Evolutionary conservation across 2,113 vertebrate species (phyloP), one percentile per base, ranked within the genome.

Genomic region (Hippocampus zosterae): DNA sequence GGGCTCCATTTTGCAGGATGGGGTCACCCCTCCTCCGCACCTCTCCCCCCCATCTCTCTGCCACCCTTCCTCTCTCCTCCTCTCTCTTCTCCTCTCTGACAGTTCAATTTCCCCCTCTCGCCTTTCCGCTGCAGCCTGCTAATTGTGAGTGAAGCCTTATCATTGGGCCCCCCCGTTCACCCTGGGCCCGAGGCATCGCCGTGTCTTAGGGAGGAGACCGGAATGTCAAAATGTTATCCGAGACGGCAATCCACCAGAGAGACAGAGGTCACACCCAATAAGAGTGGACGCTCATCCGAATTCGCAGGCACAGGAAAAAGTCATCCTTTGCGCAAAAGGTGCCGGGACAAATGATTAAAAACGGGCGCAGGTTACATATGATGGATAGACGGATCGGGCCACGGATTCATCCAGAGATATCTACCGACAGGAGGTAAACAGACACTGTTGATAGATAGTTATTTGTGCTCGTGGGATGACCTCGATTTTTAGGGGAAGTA

Each of bases 111-210:
- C 96, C 95, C 95, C 95, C 94, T 93, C 95, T 95, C 94, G 95
- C 94, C 76, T 97, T 94, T 93, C 89, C 92, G 93, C 95, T 97
- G 94, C 95, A 93, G 95, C 93, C 94, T 95, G 93, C 94, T 97
- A 97, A 97, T 97, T 96, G 95, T 97, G 96, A 97, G 95, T 96
- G 95, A 97, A 97, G 95, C 95, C 94, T 97, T 97, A 95, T 97
- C 94, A 97, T 95, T 94, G 94, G 93, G 92, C 93, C 93, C 90
- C 90, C 88, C 87, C 84, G 76, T 82, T 82, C 86, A 70, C 81
- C 84, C 76, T 63, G 77, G 73, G 79, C 67, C 83, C 72, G n/a
- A 81, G 76, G 86, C 73, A 89, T 87, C 77, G 76, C 76, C 37
- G 86, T 42, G 72, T 85, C 90, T 92, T 93, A 94, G 94, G 90